Evolutionary conservation across 2,797 vertebrate species (phyloP), one percentile per base, ranked within the genome.

Genomic region (Borostomias antarcticus): DNA sequence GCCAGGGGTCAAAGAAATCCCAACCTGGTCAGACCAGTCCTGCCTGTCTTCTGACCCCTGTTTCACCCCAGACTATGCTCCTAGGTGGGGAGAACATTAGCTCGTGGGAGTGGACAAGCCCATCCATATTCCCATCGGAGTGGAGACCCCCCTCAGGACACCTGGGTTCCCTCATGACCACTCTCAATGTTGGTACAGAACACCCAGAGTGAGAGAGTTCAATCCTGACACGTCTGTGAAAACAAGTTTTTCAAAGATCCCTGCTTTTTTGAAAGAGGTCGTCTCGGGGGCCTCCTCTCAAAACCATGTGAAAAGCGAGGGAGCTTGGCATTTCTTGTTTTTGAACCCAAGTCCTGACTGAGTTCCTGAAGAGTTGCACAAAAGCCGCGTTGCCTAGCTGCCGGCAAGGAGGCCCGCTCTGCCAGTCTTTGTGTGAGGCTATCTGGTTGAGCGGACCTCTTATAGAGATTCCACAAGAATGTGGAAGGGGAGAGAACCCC

Each of bases 351-450:
- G 68, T 77, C 73, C 70, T 40, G 79, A 82, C 70, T 40, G 79
- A 83, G 82, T 88, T 87, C 83, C 81, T 81, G 75, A 76, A 84
- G 53, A 76, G 74, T 73, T 73, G 58, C 74, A 90, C 86, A 89
- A 91, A 91, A 80, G 85, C 66, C 58, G 45, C 0, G 89, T 91
- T 90, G 89, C 88, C 87, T 90, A 86, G 89, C 85, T 86, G 83
- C 86, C 3, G 32, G 60, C 33, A 65, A 75, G 77, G 77, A 81
- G 77, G 66, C 77, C 78, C 62, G 40, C 60, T 13, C 70, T 72
- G 81, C 76, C 73, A 77, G 64, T 70, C 66, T 70, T 61, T 82
- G 83, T 86, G 83, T 85, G 80, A 79, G 70, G 71, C 52, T 47
- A 26, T 58, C 58, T 68, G 68, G 70, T 61, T 78, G 78, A 81